Percentiles rank a stretch among this genome's conserved stretches.
Conservation (phyloP, 2,888 invertebrate species). For the Lochmaea crataegi region DNA sequence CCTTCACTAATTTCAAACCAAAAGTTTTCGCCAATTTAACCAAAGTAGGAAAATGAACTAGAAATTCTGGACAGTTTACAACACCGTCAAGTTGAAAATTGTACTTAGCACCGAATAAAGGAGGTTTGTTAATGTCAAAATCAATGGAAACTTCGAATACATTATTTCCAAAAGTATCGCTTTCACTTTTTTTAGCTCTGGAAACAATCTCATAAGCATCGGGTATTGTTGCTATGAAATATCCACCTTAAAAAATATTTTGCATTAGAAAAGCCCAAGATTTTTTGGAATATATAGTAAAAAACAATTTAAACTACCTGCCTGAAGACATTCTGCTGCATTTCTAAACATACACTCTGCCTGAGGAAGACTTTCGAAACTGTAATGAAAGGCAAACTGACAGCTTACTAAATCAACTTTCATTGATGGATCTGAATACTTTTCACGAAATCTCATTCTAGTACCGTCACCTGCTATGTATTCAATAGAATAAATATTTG, state of each 20-base stretch:
- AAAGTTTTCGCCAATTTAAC: conserved; percentile 78
- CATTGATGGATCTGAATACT: conserved; percentile 81
- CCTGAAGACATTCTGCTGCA: conserved; percentile 87
- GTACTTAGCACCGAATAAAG: conserved; percentile 95
- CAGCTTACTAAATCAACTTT: conserved; percentile 93
- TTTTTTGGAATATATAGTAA: neutral
- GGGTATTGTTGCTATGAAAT: conserved; percentile 95
- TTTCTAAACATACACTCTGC: conserved; percentile 94
- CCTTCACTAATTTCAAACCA: conserved; percentile 76
- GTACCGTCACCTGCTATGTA: conserved; percentile 94
- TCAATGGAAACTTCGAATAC: conserved; percentile 80
- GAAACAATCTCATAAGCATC: conserved; percentile 93
- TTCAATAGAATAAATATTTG: conserved; percentile 80
- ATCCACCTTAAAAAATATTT: conserved; percentile 14
- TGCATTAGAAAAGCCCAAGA: neutral
- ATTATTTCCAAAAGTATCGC: conserved; percentile 80
- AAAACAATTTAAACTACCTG: conserved; percentile 72
- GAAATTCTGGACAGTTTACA: conserved; percentile 98
- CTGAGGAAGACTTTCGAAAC: conserved; percentile 89
- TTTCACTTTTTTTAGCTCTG: conserved; percentile 70
- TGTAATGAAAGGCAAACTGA: conserved; percentile 98
- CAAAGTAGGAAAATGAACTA: conserved; percentile 92
- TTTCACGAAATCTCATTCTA: conserved; percentile 80
- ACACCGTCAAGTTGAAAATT: conserved; percentile 96
- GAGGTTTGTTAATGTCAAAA: conserved; percentile 75